Evolutionary conservation across 2,888 invertebrate genomes (phyloP), one percentile per base, ranked within the genome.

Genomic region (Zaprionus obscuricornis): DNA sequence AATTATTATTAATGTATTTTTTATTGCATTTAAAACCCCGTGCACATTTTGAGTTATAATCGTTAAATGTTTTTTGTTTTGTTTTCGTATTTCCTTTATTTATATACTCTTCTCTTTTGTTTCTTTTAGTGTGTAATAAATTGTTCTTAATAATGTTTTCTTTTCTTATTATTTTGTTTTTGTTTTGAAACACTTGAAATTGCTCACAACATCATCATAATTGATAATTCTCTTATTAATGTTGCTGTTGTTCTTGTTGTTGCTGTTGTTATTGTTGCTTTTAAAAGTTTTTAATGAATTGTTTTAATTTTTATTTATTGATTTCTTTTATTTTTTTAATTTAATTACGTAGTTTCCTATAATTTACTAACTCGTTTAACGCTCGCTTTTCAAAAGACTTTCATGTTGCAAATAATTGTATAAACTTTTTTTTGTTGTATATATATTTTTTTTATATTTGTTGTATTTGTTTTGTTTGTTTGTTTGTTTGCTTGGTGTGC

Each of bases 1-100:
- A 56, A 71, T 42, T 72, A 63, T 62, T 68, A 59, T 52, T 57
- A 56, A 49, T 63, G 58, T 59, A 47, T 63, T 43, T 57, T 67
- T 79, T 81, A 70, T 79, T 86, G 79, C 78, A 85, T 79, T 73
- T 83, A 84, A 78, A 79, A 83, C 70, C n/a, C n/a, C 74, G 84
- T 79, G 82, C 81, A 82, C 64, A 60, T 69, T 78, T 66, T 52
- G 60, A 51, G 39, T 68, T 66, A 47, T 67, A 59, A 64, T 65
- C 36, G 16, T 59, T 58, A 60, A 39, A 64, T 50, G 49, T 63
- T 50, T 29, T 27, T 65, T 65, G n/a, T 57, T 27, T 51, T 57
- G n/a, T 54, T 36, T 39, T 59, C n/a, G 43, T 4, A 22, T 51
- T 40, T 66, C 34, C 50, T 59, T 47, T 37, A 24, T 45, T 33